Conservation (phyloP, 2,113 vertebrate species). For the Physeter macrocephalus region DNA sequence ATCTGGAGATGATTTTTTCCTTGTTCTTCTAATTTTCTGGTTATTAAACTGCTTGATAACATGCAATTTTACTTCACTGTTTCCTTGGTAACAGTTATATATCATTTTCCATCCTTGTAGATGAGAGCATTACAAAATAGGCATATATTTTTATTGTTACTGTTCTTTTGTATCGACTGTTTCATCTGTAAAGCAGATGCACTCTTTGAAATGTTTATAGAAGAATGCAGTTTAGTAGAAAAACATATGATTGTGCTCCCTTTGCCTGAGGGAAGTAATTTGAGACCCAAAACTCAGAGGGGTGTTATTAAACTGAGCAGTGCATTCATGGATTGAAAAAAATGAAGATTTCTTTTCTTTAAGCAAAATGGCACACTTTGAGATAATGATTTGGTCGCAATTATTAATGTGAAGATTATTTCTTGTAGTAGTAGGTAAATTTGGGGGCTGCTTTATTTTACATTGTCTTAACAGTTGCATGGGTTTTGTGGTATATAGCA, state of each 20-base stretch:
- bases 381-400: conserved; percentile 29
- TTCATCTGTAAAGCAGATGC: conserved; percentile 58
- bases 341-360: conserved; percentile 8
- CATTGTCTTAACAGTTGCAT: not conserved
- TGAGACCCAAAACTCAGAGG: conserved; percentile 60
- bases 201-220: conserved; percentile 72
- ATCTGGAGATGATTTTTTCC: conserved; percentile 43
- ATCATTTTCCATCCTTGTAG: conserved; percentile 71
- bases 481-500: conserved; percentile 7
- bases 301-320: conserved; percentile 58
- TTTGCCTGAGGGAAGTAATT: conserved; percentile 65
- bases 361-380: conserved; percentile 18
- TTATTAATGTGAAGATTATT: conserved; percentile 31
- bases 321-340: conserved; percentile 36
- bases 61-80: conserved; percentile 75
- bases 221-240: conserved; percentile 67
- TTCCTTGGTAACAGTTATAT: conserved; percentile 80
- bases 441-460: conserved; percentile 30
- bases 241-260: conserved; percentile 74
- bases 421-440: conserved; percentile 40
- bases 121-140: conserved; percentile 63
- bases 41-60: conserved; percentile 74
- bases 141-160: conserved; percentile 68
- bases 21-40: conserved; percentile 71
- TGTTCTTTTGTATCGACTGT: conserved; percentile 64